Conservation (phyloP, 2,888 invertebrate genomes). For the Epinotia ramella region DNA sequence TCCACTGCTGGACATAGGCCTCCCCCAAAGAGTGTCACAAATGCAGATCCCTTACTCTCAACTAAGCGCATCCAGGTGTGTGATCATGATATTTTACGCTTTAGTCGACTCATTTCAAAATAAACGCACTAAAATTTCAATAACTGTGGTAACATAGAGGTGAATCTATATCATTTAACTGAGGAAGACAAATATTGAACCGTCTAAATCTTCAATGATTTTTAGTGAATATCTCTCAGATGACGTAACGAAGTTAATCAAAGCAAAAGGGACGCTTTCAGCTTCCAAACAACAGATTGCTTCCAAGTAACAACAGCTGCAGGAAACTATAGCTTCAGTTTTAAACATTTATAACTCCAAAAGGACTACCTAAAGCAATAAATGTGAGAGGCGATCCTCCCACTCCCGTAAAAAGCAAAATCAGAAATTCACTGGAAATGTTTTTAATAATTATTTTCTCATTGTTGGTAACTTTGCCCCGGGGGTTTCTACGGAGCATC, state of each 20-base stretch:
- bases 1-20: no score
- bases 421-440: constrained; percentile 59
- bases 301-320: constrained; percentile 28
- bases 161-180: not conserved
- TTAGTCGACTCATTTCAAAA: not conserved
- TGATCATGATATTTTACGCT: not conserved
- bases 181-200: not conserved
- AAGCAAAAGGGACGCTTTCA: not conserved
- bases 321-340: constrained; percentile 28
- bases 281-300: constrained; percentile 5
- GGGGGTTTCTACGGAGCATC: constrained; percentile 78
- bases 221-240: constrained; percentile 2
- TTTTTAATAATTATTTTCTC: constrained; percentile 77
- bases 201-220: not conserved
- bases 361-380: constrained; percentile 39
- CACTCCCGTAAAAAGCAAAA: constrained; percentile 49
- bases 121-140: not conserved
- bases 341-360: constrained; percentile 40
- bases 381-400: constrained; percentile 37
- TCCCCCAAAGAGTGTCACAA: no score
- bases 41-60: no score
- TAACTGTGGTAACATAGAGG: not conserved
- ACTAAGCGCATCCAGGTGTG: not conserved
- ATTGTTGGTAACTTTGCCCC: constrained; percentile 75
- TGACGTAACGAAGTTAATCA: constrained; percentile 11